A percentile compares a stretch with the other conserved stretches of the same genome.
phyloP scores from a whole-genome alignment of 2,888 invertebrate genomes.

The Latrodectus hesperus region DNA sequence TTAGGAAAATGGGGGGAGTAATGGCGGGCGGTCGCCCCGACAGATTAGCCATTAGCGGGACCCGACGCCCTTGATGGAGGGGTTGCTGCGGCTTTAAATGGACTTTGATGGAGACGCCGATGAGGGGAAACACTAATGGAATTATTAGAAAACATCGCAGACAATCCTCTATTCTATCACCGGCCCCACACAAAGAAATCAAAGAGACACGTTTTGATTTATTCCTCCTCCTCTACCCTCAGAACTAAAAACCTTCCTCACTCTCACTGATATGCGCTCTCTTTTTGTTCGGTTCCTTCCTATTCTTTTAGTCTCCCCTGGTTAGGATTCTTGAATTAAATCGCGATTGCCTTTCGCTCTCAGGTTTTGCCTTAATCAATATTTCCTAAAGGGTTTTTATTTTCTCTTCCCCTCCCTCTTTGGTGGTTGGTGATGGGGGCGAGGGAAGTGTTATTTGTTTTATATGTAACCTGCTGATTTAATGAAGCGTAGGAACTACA shows the following conservation, averaged over 20 bases:
- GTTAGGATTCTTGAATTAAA: conserved; percentile 26
- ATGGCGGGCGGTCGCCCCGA: conserved; percentile 54
- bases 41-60: conserved; percentile 67
- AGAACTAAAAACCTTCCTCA: conserved; percentile 33
- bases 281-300: background rate
- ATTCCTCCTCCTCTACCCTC: conserved; percentile 6
- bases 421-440: no score
- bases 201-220: conserved; percentile 55
- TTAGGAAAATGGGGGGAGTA: conserved; percentile 60
- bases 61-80: conserved; percentile 40
- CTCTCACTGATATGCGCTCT: background rate
- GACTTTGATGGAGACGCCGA: conserved; percentile 61
- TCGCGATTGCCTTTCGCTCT: conserved; percentile 36
- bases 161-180: conserved; percentile 59
- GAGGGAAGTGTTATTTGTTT: no score
- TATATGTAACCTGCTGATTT: no score
- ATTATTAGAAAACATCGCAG: conserved; percentile 68
- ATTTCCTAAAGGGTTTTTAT: background rate
- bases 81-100: conserved; percentile 63
- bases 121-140: conserved; percentile 59
- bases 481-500: no score
- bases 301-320: conserved; percentile 8
- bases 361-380: conserved; percentile 2
- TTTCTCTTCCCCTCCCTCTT: conserved; percentile 13
- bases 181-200: conserved; percentile 59